These are phyloP conservation scores for Endomychus coccineus DNA, from an alignment of 2,888 invertebrate genomes.

Conservation along the genomic window DNA sequence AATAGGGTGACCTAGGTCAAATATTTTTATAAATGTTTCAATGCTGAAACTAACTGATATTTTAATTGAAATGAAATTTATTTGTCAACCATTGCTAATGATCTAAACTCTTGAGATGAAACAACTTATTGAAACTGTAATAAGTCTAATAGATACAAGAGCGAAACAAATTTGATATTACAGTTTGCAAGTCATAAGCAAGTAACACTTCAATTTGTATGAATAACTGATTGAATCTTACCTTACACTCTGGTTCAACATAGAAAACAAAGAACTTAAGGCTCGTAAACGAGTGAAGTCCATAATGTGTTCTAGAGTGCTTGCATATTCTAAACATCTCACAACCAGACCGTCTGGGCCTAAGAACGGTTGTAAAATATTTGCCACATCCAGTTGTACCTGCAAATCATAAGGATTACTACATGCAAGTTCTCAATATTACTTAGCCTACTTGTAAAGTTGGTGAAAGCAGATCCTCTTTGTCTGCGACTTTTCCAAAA, in stretches of 20 bases:
- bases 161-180: too few relatives aligned
- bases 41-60: too few relatives aligned
- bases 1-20: too few relatives aligned
- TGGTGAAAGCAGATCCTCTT: conserved; percentile 75
- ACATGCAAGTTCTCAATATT: neutral
- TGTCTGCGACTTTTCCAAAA: conserved; percentile 55
- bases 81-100: too few relatives aligned
- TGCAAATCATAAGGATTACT: too few relatives aligned
- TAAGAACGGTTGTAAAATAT: conserved; percentile 78
- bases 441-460: conserved; percentile 56
- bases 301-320: conserved; percentile 95
- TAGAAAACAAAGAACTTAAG: conserved; percentile 91
- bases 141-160: neutral
- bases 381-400: conserved; percentile 84
- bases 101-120: too few relatives aligned
- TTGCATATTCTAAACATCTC: conserved; percentile 84
- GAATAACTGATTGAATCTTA: conserved; percentile 35
- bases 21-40: too few relatives aligned
- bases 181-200: too few relatives aligned
- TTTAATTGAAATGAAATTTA: too few relatives aligned
- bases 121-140: too few relatives aligned
- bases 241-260: conserved; percentile 90
- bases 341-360: conserved; percentile 90
- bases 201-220: neutral
- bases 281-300: conserved; percentile 97